phyloP scores from a whole-genome alignment of 2,888 invertebrate genomes.

The Nephrotoma guestfalica region DNA sequence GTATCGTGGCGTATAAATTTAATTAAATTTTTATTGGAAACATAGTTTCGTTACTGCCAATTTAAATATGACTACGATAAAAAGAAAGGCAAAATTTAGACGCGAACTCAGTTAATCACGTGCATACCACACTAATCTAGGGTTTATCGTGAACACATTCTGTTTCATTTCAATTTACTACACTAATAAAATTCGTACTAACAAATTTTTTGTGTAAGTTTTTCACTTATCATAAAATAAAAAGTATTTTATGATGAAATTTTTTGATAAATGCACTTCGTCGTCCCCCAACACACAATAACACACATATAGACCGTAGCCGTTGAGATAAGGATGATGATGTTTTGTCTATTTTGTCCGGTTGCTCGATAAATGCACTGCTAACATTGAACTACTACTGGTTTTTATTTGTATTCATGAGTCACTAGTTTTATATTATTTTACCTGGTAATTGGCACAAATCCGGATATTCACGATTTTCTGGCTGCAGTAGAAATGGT shows the following conservation, averaged over 20 bases:
- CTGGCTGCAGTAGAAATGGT: constrained; percentile 79
- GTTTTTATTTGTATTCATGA: not conserved
- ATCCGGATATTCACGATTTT: constrained; percentile 89
- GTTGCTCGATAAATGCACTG: not conserved
- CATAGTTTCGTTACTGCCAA: too few species aligned
- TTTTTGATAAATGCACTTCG: not conserved
- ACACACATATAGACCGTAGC: not conserved
- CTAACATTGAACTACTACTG: too few species aligned
- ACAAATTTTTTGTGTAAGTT: not conserved
- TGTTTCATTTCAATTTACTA: not conserved
- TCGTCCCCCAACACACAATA: not conserved
- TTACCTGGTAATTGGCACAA: constrained; percentile 71
- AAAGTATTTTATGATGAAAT: not conserved
- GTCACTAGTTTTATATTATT: not conserved
- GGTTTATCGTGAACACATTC: not conserved
- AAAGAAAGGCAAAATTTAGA: too few species aligned
- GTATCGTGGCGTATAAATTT: too few species aligned
- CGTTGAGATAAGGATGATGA: not conserved
- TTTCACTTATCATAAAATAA: not conserved
- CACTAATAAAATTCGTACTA: not conserved
- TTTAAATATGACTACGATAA: too few species aligned
- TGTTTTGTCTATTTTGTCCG: not conserved
- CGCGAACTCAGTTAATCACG: not conserved
- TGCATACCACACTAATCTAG: not conserved
- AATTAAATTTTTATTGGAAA: too few species aligned